Percentiles rank a stretch among this genome's conserved stretches.
These are phyloP conservation scores for Sebastes taczanowskii DNA, from an alignment of 2,797 vertebrate genomes.

Conservation along the genomic window DNA sequence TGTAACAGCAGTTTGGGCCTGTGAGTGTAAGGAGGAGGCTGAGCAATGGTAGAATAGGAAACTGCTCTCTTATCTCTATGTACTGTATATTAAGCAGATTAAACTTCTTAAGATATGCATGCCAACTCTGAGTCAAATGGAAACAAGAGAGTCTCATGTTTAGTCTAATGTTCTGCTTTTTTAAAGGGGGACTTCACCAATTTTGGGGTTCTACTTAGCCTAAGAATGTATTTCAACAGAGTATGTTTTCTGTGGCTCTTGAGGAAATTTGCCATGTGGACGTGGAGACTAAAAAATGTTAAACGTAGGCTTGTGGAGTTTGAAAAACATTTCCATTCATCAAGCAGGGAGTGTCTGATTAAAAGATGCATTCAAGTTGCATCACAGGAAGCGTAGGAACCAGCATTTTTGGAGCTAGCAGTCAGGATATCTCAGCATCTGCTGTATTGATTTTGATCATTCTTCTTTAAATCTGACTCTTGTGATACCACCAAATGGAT, in stretches of 20 bases:
- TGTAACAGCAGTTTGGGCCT: constrained; percentile 4
- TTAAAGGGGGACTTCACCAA: neutral
- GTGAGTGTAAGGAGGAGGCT: neutral
- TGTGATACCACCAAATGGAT: neutral
- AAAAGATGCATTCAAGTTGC: neutral
- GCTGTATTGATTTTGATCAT: too few species aligned
- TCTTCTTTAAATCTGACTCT: neutral
- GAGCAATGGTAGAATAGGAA: neutral
- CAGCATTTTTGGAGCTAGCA: too few species aligned
- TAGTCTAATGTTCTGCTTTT: neutral
- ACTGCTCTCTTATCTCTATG: neutral
- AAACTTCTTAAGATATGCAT: neutral
- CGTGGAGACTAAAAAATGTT: neutral
- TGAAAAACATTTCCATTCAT: neutral
- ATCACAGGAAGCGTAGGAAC: neutral
- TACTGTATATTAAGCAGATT: neutral
- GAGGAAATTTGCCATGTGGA: neutral
- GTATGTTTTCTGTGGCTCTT: too few species aligned
- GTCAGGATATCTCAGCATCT: neutral
- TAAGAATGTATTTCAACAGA: too few species aligned
- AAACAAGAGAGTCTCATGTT: neutral
- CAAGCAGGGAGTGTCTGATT: neutral
- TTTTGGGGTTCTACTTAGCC: too few species aligned
- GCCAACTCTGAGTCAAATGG: neutral
- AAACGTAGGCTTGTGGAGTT: neutral